Evolutionary conservation across 2,797 vertebrate genomes (phyloP), one percentile per base, ranked within the genome.

Genomic region (Scolopax bukidnonensis): DNA sequence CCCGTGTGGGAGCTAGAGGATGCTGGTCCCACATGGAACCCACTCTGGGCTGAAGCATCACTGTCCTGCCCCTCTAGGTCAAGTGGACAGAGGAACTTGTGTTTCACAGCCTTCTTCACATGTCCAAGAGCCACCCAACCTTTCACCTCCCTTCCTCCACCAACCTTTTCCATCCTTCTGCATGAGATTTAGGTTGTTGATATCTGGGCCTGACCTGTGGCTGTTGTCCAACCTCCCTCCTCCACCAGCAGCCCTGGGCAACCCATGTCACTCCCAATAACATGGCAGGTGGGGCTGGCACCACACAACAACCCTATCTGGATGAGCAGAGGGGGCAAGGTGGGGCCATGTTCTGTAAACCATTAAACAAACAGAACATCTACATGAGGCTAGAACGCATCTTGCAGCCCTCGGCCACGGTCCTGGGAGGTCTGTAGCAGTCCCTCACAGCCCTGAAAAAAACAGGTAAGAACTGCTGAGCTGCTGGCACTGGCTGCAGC

Each of bases 211-310:
- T 56, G 73, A 48, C 53, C 60, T 19, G 36, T 36, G 53, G 53
- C 27, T 61, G 11, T 59, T 84, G 50, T 30, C 41, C 67, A 61
- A 14, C 4, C 3, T 84, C 38, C 47, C 16, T 78, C 19, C 33
- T 78, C 50, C 15, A 4, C 27, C 63, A 73, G 36, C 59, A 79
- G 56, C 30, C 16, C 17, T 0, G 0, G 19, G 41, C 8, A 5
- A 64, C 20, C 12, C 4, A 1, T 5, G 2, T 41, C 5, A 2
- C 33, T 68, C 32, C 33, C 0, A 1, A 15, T 23, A 43, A 20
- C 0, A 2, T 5, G 25, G 30, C 40, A 75, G n/a, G 19, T 68
- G 61, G 50, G 16, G 33, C 0, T 65, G 74, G 33, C 36, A 87
- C 27, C 38, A 38, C 6, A 17, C 23, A 40, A 61, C 20, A 48